Evolutionary conservation across 2,888 invertebrate genomes (phyloP), one percentile per base, ranked within the genome.

Genomic region (Trisateles emortualis): DNA sequence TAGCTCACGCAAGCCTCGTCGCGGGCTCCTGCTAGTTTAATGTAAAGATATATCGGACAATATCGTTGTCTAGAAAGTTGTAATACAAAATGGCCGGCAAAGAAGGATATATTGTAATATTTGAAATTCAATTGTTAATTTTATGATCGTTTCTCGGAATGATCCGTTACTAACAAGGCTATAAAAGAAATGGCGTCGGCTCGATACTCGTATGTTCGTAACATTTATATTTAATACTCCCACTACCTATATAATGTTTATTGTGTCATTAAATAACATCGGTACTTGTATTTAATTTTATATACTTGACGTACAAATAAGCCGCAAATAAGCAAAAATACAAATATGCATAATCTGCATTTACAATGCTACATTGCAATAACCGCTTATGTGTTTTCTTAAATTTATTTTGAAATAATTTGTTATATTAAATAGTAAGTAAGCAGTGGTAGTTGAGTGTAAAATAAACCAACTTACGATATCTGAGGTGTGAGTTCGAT

Each of bases 51-150:
- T 19, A 19, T 19, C 2, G 19, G 16, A 22, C 3, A 11, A 10
- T 5, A 10, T 51, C 39, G 57, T 52, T n/a, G n/a, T n/a, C n/a
- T n/a, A n/a, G 70, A 61, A 69, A 68, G 68, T 64, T 13, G 5
- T 13, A 3, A 2, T 33, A 24, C 17, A 36, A 47, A 11, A 33
- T 35, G 32, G 8, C 30, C 16, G 32, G 26, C 33, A 10, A 4
- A n/a, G 39, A 51, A 53, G 38, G 32, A 56, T 47, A 40, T 9
- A 22, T 46, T 48, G 19, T 41, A 49, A 45, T 41, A 17, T 45
- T 13, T 17, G 13, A 22, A 47, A 40, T 32, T 0, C 24, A 46
- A 19, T 36, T 36, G 0, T 45, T 33, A 16, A 43, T 50, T 50
- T 40, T 44, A 33, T 41, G 14, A 29, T 29, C 41, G n/a, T 30